Conservation (phyloP, 2,888 invertebrate genomes). For the Kryphioiulus occultus region DNA sequence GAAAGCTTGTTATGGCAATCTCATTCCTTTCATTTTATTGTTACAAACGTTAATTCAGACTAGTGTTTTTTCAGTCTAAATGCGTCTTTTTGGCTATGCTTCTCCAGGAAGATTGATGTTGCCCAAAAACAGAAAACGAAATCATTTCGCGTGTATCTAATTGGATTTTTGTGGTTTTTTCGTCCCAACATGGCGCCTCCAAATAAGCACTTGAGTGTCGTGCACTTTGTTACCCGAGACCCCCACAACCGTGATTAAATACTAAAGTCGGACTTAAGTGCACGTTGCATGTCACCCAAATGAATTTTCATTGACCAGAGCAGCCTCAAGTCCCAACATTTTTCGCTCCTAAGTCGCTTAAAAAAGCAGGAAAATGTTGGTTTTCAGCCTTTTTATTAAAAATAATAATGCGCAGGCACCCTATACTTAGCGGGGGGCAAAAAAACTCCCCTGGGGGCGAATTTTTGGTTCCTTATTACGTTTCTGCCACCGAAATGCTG, state of each 20-base stretch:
- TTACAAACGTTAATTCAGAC: too few species aligned
- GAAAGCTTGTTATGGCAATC: too few species aligned
- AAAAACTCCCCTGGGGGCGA: too few species aligned
- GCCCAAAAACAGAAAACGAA: too few species aligned
- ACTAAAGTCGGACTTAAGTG: not conserved
- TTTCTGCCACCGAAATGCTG: not conserved
- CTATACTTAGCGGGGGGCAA: not conserved
- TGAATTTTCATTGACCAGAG: slow-evolving; percentile 20
- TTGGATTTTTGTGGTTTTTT: not conserved
- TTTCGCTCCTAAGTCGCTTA: not conserved
- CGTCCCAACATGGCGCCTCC: slow-evolving; percentile 33
- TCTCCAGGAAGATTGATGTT: too few species aligned
- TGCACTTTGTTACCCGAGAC: slow-evolving; percentile 14
- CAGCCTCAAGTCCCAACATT: not conserved
- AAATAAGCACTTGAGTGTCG: slow-evolving; percentile 22
- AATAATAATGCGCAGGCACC: not conserved
- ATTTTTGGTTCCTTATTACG: not conserved
- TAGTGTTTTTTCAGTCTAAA: too few species aligned
- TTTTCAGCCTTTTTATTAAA: slow-evolving; percentile 5
- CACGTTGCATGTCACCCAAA: slow-evolving; percentile 29
- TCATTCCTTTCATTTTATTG: too few species aligned
- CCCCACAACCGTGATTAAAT: not conserved
- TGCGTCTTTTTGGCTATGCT: too few species aligned
- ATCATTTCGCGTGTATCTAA: not conserved
- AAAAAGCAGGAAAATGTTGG: not conserved